A percentile compares a stretch with the other conserved stretches of the same genome.
These are phyloP conservation scores for Himalopsyche anomala DNA, from an alignment of 2,888 invertebrate species.

Conservation along the genomic window DNA sequence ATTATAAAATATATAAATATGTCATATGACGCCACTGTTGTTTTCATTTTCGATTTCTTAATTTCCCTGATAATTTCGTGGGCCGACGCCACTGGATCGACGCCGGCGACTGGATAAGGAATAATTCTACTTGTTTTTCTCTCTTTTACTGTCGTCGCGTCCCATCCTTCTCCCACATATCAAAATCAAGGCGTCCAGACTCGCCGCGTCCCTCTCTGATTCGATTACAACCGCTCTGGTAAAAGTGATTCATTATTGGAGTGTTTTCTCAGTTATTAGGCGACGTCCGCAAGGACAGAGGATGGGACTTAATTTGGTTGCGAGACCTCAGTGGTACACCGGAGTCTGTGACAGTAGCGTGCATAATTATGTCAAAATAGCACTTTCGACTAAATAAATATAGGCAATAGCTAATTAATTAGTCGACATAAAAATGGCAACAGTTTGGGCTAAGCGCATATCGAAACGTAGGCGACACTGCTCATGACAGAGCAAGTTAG, in stretches of 20 bases:
- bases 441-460: too few species aligned
- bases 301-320: conserved; percentile 63
- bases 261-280: conserved; percentile 65
- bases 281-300: conserved; percentile 50
- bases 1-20: too few species aligned
- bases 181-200: conserved; percentile 35
- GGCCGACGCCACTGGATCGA: conserved; percentile 59
- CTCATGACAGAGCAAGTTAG: too few species aligned
- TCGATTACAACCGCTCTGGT: conserved; percentile 62
- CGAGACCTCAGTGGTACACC: conserved; percentile 21
- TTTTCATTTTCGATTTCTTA: conserved; percentile 1
- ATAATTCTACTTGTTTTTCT: conserved; percentile 64
- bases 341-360: conserved; percentile 14
- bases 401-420: too few species aligned
- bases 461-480: too few species aligned
- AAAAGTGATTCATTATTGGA: conserved; percentile 65
- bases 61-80: conserved; percentile 46
- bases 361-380: not conserved
- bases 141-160: conserved; percentile 38
- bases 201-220: conserved; percentile 58
- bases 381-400: too few species aligned
- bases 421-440: too few species aligned
- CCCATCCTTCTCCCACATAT: conserved; percentile 35
- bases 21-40: not conserved
- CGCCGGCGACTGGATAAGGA: conserved; percentile 62